Conservation (phyloP, 2,797 vertebrate species). For the Phataginus tetradactyla region DNA sequence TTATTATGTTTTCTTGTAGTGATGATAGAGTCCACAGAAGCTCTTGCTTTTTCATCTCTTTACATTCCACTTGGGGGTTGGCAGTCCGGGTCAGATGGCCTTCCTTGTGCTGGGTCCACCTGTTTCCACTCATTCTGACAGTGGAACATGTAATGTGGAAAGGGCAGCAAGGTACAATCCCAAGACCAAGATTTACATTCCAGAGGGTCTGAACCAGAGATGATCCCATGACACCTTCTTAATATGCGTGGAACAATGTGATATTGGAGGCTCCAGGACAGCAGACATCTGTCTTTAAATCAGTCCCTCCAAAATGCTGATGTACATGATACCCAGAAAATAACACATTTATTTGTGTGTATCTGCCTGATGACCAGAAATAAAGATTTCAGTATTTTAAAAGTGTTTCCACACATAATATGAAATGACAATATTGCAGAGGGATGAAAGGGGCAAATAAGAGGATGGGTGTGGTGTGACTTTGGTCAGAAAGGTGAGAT, state of each 20-base stretch:
- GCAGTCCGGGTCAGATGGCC: slow-evolving; percentile 51
- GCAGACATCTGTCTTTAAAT: slow-evolving; percentile 53
- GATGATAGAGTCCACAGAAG: not conserved
- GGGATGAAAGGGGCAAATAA: not conserved
- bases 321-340: not conserved
- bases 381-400: slow-evolving; percentile 35
- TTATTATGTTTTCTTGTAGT: not conserved
- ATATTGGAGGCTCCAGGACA: slow-evolving; percentile 26
- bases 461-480: accelerated
- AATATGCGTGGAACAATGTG: slow-evolving; percentile 50
- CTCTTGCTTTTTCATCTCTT: slow-evolving; percentile 42
- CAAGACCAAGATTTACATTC: slow-evolving; percentile 77
- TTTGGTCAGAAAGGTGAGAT: not conserved
- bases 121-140: slow-evolving; percentile 81
- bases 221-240: slow-evolving; percentile 67
- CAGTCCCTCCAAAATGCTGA: slow-evolving; percentile 1
- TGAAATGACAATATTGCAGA: not conserved
- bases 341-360: slow-evolving; percentile 51
- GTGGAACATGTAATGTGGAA: slow-evolving; percentile 76
- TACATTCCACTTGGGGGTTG: slow-evolving; percentile 55
- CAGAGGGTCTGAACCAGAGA: slow-evolving; percentile 29
- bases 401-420: not conserved
- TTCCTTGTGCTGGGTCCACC: slow-evolving; percentile 71
- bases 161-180: slow-evolving; percentile 74
- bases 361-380: slow-evolving; percentile 7